These are phyloP conservation scores for Tribolium castaneum DNA, from an alignment of 1,140 invertebrate species.

Conservation along the genomic window DNA sequence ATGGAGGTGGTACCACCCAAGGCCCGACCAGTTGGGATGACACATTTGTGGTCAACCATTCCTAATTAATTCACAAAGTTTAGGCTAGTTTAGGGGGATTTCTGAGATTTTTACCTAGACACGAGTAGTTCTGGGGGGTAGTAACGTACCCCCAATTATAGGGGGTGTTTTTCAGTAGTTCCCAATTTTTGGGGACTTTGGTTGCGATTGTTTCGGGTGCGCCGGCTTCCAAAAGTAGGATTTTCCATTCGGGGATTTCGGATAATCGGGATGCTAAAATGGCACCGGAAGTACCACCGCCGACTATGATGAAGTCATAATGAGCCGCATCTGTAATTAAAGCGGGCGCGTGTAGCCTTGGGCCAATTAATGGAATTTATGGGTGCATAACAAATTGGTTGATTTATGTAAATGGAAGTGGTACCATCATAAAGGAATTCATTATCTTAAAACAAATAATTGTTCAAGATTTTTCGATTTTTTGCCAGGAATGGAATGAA, in stretches of 20 bases:
- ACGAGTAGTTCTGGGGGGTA: constrained; percentile 75
- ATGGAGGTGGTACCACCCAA: constrained; percentile 82
- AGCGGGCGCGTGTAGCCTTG: not conserved
- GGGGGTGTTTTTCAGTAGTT: constrained; percentile 74
- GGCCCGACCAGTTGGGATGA: constrained; percentile 71
- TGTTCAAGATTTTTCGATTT: too few species aligned
- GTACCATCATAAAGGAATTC: too few species aligned
- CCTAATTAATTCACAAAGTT: constrained; percentile 55
- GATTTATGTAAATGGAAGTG: too few species aligned
- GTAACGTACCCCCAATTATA: constrained; percentile 85
- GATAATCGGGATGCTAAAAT: constrained; percentile 75
- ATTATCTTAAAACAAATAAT: too few species aligned
- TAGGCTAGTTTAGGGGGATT: not conserved
- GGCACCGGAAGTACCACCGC: constrained; percentile 66
- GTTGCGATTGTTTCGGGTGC: constrained; percentile 74
- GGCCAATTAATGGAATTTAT: not conserved
- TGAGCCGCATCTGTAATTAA: not conserved
- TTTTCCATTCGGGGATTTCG: constrained; percentile 74
- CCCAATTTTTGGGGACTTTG: constrained; percentile 77
- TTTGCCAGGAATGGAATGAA: too few species aligned
- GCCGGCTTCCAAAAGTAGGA: constrained; percentile 79
- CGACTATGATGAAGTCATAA: constrained; percentile 53
- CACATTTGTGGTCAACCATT: constrained; percentile 65
- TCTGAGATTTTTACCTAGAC: constrained; percentile 64
- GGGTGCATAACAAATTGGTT: not conserved